These are phyloP conservation scores for Physella acuta DNA, from an alignment of 1,140 invertebrate species.

Conservation along the genomic window DNA sequence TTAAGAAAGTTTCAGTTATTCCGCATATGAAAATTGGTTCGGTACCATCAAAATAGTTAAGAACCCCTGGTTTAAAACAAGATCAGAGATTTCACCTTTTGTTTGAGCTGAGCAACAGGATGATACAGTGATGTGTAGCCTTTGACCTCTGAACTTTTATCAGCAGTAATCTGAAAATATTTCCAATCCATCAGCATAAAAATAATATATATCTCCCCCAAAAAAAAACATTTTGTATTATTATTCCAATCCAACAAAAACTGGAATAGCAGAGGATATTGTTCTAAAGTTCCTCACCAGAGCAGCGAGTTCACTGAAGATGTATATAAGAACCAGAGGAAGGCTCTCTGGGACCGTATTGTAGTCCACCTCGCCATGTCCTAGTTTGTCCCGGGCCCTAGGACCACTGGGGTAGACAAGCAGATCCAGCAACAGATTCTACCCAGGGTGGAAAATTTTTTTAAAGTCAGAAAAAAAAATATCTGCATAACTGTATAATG, in stretches of 20 bases:
- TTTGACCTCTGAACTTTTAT: no score
- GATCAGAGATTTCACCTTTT: not conserved
- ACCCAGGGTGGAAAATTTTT: no score
- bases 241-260: no score
- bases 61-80: not conserved
- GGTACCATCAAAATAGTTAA: not conserved
- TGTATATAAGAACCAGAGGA: slow-evolving; percentile 38
- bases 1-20: no score
- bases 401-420: slow-evolving; percentile 53
- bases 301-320: slow-evolving; percentile 1
- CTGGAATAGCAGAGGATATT: no score
- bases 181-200: no score
- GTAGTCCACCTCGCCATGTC: slow-evolving; percentile 50
- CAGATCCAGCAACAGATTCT: slow-evolving; percentile 52
- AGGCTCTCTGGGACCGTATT: slow-evolving; percentile 29
- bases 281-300: no score
- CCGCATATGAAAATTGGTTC: no score
- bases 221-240: no score
- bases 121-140: not conserved
- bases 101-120: not conserved
- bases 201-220: no score
- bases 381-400: slow-evolving; percentile 51
- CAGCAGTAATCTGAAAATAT: no score
- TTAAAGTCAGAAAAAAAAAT: not conserved
- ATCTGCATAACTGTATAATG: no score